Conservation (phyloP, 2,888 invertebrate species). For the Cephus sareptanus region DNA sequence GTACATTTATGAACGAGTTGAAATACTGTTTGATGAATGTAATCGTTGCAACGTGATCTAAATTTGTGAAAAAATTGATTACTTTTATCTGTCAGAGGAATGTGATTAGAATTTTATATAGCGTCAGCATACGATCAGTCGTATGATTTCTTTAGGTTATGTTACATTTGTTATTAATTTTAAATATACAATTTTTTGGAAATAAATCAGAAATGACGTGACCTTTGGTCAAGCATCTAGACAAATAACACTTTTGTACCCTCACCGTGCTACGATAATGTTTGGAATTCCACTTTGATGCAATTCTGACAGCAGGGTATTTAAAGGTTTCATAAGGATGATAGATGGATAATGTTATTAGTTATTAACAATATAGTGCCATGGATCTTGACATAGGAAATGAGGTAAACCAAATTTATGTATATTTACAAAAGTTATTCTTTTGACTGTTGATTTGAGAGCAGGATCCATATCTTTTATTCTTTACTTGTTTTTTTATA, state of each 20-base stretch:
- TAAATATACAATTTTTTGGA: conserved; percentile 16
- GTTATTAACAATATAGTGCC: conserved; percentile 27
- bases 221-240: conserved; percentile 29
- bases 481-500: not conserved
- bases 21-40: not conserved
- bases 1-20: not conserved
- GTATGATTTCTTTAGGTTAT: conserved; percentile 19
- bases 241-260: conserved; percentile 13
- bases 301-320: not conserved
- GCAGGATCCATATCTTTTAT: not conserved
- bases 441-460: not conserved
- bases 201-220: conserved; percentile 24
- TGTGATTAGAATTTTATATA: not conserved
- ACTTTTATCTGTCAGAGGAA: not conserved
- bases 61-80: not conserved
- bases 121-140: not conserved
- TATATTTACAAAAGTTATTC: not conserved
- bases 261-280: not conserved
- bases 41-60: not conserved
- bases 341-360: conserved; percentile 16
- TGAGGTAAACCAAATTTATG: conserved; percentile 29
- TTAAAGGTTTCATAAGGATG: conserved; percentile 5
- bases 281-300: not conserved
- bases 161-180: conserved; percentile 19
- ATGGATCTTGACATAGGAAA: conserved; percentile 13